A percentile compares a stretch with the other conserved stretches of the same genome.
These are phyloP conservation scores for Caenorhabditis sinica DNA, from an alignment of 2,888 invertebrate species.

Conservation along the genomic window DNA sequence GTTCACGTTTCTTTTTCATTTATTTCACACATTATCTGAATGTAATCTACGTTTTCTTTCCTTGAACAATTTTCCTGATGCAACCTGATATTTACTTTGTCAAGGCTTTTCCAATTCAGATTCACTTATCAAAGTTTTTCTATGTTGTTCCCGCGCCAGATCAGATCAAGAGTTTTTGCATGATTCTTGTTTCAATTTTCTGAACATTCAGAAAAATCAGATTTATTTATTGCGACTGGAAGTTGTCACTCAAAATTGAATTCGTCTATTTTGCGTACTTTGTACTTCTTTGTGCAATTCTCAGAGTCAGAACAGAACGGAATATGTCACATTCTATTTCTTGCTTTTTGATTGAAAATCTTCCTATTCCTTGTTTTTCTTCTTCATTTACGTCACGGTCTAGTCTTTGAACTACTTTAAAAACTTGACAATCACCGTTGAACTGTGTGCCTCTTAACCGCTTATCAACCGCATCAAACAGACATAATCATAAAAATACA, in stretches of 20 bases:
- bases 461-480: constrained; percentile 27
- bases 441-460: constrained; percentile 20
- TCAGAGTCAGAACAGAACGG: neutral
- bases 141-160: neutral
- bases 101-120: too few relatives aligned
- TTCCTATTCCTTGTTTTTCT: neutral
- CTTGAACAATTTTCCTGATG: too few relatives aligned
- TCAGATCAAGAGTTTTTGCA: neutral
- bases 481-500: constrained; percentile 39
- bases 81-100: too few relatives aligned
- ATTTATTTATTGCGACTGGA: constrained; percentile 33
- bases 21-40: neutral
- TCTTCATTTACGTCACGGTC: constrained; percentile 1
- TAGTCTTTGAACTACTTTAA: constrained; percentile 26
- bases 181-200: neutral
- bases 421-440: constrained; percentile 16
- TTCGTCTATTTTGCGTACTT: constrained; percentile 29
- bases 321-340: neutral
- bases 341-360: neutral
- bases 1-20: neutral
- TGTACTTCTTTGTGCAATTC: constrained; percentile 1
- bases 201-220: constrained; percentile 5
- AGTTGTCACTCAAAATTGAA: constrained; percentile 33
- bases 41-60: too few relatives aligned
- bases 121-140: neutral